phyloP scores from a whole-genome alignment of 30 jellyfish, hydroid and myxozoan species.

The Mastigias papua region DNA sequence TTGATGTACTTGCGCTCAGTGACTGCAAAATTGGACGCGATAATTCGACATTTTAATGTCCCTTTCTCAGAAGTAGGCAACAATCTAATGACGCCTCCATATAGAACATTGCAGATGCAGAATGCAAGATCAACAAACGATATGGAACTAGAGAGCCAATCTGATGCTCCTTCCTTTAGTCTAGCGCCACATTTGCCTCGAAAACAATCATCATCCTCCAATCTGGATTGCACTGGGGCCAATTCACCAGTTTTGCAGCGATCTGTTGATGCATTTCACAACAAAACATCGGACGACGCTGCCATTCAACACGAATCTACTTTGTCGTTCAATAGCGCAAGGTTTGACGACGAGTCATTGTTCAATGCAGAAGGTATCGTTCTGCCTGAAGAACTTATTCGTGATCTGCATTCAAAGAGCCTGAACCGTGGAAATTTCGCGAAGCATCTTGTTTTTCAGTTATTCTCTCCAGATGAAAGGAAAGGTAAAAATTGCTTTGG shows the following conservation, averaged over 20 bases:
- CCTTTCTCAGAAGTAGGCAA: constrained; percentile 56
- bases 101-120: neutral
- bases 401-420: constrained; percentile 68
- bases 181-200: neutral
- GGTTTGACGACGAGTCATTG: neutral
- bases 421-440: constrained; percentile 96
- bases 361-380: neutral
- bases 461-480: constrained; percentile 85
- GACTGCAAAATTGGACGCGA: constrained; percentile 83
- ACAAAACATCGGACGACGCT: neutral
- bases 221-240: neutral
- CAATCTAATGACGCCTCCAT: constrained; percentile 3
- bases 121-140: constrained; percentile 1
- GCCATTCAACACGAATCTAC: neutral
- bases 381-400: constrained; percentile 68
- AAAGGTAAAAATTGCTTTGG: constrained; percentile 91
- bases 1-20: constrained; percentile 47
- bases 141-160: neutral
- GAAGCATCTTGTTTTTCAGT: constrained; percentile 77
- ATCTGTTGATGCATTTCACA: neutral
- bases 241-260: constrained; percentile 4
- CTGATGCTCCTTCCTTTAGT: neutral
- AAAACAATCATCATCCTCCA: constrained; percentile 1
- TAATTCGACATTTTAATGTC: constrained; percentile 89
- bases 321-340: neutral